Conservation (phyloP, 2,888 invertebrate species). For the Megaustenia siamemsis region DNA sequence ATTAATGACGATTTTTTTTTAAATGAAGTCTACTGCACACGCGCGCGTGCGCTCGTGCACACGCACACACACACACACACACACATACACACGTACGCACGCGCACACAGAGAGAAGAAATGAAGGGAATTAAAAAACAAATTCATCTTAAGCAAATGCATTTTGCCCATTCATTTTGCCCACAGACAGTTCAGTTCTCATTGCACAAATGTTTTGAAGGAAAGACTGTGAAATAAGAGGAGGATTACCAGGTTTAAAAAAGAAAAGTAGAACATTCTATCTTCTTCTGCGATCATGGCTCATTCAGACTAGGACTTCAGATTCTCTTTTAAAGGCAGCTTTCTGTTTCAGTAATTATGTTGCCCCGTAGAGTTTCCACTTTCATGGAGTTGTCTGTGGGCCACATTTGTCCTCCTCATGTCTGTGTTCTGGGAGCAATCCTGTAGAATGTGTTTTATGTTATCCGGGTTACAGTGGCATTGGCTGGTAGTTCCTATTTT, state of each 20-base stretch:
- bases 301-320: no score
- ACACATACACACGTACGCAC: conserved; percentile 43
- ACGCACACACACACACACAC: conserved; percentile 34
- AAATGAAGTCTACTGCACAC: conserved; percentile 36
- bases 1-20: conserved; percentile 30
- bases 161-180: background rate
- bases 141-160: background rate
- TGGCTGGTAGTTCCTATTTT: no score
- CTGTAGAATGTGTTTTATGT: no score
- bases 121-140: no score
- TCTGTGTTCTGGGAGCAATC: no score
- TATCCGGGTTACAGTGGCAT: no score
- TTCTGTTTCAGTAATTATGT: background rate
- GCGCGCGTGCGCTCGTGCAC: conserved; percentile 23
- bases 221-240: background rate
- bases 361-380: background rate
- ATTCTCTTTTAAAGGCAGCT: background rate
- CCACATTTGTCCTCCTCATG: no score
- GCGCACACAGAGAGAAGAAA: background rate
- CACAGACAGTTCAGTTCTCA: background rate
- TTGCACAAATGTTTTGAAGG: background rate
- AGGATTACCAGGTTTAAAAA: background rate
- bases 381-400: background rate
- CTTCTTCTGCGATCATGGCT: no score
- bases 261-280: background rate